Percentiles rank a stretch among this genome's conserved stretches.
Evolutionary conservation across 2,797 vertebrate genomes (phyloP).

Genomic region (Sebastes miniatus): DNA sequence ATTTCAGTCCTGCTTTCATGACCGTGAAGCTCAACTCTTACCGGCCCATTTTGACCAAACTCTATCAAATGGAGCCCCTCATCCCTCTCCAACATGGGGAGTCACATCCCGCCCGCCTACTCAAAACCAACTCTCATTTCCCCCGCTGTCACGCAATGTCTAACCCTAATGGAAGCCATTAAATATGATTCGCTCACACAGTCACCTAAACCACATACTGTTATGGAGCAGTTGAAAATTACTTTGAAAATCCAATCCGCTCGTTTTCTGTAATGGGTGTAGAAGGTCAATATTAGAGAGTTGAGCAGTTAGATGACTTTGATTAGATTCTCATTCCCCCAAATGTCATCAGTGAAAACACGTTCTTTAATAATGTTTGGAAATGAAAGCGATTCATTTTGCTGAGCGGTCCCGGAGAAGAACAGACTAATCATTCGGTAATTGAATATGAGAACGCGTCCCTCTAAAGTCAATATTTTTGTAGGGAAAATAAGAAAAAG

Average conservation of each 20-base stretch:
- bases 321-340: conserved; percentile 32
- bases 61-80: conserved; percentile 43
- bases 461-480: background rate
- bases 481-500: background rate
- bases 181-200: conserved; percentile 12
- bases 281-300: conserved; percentile 23
- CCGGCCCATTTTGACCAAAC: conserved; percentile 58
- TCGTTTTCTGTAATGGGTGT: conserved; percentile 1
- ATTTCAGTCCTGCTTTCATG: conserved; percentile 69
- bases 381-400: conserved; percentile 31
- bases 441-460: background rate
- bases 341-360: conserved; percentile 9
- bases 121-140: conserved; percentile 35
- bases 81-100: conserved; percentile 38
- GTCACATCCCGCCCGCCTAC: conserved; percentile 55
- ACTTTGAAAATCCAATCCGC: conserved; percentile 32
- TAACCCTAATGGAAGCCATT: conserved; percentile 49
- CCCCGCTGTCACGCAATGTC: conserved; percentile 22
- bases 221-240: conserved; percentile 2
- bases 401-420: background rate
- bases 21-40: conserved; percentile 45
- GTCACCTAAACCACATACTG: conserved; percentile 18
- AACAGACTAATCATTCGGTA: conserved; percentile 5
- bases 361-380: conserved; percentile 23
- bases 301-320: conserved; percentile 19